Base-by-base conservation (phyloP, 2,797 vertebrate species). In the Sebastes baramenuke region DNA sequence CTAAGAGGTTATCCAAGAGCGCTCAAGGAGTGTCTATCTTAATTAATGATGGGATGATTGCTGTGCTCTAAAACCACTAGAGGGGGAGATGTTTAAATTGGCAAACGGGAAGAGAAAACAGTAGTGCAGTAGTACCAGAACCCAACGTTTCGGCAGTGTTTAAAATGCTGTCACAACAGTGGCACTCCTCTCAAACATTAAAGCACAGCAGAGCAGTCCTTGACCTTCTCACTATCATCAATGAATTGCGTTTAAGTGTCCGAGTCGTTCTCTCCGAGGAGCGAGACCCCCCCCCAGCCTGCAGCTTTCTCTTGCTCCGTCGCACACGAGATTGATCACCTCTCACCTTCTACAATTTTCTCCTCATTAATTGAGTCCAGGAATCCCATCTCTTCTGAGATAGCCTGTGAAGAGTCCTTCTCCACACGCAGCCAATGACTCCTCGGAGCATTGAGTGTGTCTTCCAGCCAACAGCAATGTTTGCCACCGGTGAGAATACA, bases 11-110 rank as follows among this genome's bases (percentile, higher is more conserved):
- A 81, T 85, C 87, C 80, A 81, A 79, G 85, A 78, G 65, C 10
- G 64, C 75, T 83, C 46, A 52, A 83, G 77, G 81, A 89, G 84
- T 20, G 66, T 68, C 52, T 69, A 65, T 67, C 72, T 81, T 90
- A 84, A 91, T 92, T 90, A 88, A 79, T 27, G 80, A 87, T 78
- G 69, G 79, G 66, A 61, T 74, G 80, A 87, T 90, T 85, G 84
- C 73, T 27, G 25, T 49, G 54, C 72, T 62, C 25, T 56, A 12
- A 75, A 87, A 42, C 68, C 67, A 62, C 69, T 13, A 9, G 83
- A 16, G 67, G 56, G 4, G 24, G 12, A 30, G 30, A 22, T 65
- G 71, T 78, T 86, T 77, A 56, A 79, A 81, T 75, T 49, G 70
- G 61, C 62, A 77, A 64, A 69, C 32, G 6, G 27, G 22, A 55